A percentile compares a stretch with the other conserved stretches of the same genome.
Conservation (phyloP, 2,113 vertebrate species). For the Eulemur rufifrons region DNA sequence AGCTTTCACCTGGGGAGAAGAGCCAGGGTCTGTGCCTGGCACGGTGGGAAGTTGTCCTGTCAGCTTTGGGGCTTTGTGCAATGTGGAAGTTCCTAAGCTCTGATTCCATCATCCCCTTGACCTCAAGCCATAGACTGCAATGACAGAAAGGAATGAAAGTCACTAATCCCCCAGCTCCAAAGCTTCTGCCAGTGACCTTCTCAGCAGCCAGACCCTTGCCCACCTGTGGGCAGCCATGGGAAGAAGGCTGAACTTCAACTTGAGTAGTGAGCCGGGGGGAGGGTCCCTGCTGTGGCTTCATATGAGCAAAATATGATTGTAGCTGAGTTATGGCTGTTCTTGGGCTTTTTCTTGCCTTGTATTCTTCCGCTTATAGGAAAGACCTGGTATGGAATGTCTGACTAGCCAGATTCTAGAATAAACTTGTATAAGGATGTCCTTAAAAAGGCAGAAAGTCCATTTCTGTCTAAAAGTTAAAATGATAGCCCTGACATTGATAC, state of each 20-base stretch:
- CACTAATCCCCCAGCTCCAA: not conserved
- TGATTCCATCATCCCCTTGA: not conserved
- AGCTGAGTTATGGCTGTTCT: not conserved
- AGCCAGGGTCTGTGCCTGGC: not conserved
- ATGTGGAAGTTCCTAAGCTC: not conserved
- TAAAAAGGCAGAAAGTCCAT: not conserved
- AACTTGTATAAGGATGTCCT: not conserved
- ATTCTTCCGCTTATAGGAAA: not conserved
- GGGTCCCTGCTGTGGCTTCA: not conserved
- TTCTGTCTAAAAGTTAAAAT: not conserved
- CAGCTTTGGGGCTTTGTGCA: not conserved
- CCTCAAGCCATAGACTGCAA: not conserved
- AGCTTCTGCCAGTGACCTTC: not conserved
- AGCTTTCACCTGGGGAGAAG: not conserved
- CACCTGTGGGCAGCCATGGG: not conserved
- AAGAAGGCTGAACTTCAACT: not conserved
- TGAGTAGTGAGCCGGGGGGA: not conserved
- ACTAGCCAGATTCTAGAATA: not conserved
- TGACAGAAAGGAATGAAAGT: not conserved
- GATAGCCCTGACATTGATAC: not conserved
- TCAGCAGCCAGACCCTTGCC: not conserved
- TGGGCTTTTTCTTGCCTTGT: not conserved
- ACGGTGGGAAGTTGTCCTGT: not conserved
- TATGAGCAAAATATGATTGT: not conserved
- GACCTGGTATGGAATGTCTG: not conserved